Conservation (phyloP, 2,113 vertebrate species). For the Gymnarchus niloticus region DNA sequence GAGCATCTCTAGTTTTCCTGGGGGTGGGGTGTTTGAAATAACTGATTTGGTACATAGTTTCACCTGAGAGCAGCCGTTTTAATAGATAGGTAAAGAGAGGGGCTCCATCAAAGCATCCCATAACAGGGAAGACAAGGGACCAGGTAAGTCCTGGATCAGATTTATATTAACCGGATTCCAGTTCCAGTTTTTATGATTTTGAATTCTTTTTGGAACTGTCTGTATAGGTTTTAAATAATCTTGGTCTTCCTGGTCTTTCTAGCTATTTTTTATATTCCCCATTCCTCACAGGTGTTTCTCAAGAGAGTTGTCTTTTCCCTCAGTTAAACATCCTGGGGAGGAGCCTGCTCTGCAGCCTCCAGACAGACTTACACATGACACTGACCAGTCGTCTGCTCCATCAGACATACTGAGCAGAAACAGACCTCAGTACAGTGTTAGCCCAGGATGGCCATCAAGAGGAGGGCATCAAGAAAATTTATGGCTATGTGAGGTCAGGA, state of each 20-base stretch:
- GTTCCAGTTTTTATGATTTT: neutral
- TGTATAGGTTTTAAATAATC: neutral
- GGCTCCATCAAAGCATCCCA: neutral
- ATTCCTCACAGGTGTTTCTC: neutral
- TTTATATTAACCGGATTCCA: neutral
- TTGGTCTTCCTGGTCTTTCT: conserved; percentile 1
- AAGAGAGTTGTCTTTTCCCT: neutral
- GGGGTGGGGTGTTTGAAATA: neutral
- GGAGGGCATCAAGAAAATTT: neutral
- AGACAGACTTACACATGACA: too few relatives aligned
- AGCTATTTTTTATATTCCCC: neutral
- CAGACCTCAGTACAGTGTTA: neutral
- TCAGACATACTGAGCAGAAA: neutral
- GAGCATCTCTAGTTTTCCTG: neutral
- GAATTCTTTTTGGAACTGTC: conserved; percentile 1
- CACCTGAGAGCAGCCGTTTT: neutral
- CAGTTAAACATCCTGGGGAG: neutral
- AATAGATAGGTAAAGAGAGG: neutral
- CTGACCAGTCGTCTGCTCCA: neutral
- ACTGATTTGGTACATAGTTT: neutral
- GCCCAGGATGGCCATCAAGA: neutral
- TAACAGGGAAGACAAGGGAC: neutral
- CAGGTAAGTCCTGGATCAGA: neutral
- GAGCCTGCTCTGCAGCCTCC: neutral
- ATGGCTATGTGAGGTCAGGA: neutral